These are phyloP conservation scores for Bostrychus sinensis DNA, from an alignment of 2,113 vertebrate species.

Conservation along the genomic window DNA sequence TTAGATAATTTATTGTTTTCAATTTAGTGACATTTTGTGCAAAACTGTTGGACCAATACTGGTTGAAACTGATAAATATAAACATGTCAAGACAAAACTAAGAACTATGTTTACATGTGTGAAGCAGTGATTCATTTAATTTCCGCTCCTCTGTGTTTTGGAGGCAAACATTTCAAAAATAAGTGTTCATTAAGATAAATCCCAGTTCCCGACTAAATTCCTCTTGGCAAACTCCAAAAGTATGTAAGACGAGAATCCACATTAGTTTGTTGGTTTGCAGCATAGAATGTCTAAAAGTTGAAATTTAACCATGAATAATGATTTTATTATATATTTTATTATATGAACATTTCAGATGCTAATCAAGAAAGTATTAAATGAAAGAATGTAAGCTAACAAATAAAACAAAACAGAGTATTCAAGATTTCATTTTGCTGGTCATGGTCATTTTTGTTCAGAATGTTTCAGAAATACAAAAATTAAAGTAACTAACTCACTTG, in stretches of 20 bases:
- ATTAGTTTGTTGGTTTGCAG: not conserved
- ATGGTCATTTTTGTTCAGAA: no score
- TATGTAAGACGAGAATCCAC: no score
- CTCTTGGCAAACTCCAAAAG: not conserved
- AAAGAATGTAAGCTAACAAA: no score
- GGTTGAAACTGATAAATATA: no score
- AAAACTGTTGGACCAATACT: no score
- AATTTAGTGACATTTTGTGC: conserved; percentile 9
- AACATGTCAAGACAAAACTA: not conserved
- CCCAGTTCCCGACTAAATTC: not conserved
- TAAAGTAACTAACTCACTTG: conserved; percentile 84
- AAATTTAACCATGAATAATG: no score
- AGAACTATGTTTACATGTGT: not conserved
- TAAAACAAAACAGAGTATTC: no score
- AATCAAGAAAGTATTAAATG: no score
- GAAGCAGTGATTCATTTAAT: not conserved
- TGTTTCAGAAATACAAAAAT: not conserved
- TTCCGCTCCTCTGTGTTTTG: not conserved
- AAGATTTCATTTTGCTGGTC: no score
- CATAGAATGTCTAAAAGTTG: not conserved
- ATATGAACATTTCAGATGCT: no score
- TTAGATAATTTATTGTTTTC: conserved; percentile 37
- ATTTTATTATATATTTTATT: no score
- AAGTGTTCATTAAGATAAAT: not conserved
- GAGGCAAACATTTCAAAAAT: not conserved